Base-by-base conservation (phyloP, 2,113 vertebrate genomes). In the Turnix velox region DNA sequence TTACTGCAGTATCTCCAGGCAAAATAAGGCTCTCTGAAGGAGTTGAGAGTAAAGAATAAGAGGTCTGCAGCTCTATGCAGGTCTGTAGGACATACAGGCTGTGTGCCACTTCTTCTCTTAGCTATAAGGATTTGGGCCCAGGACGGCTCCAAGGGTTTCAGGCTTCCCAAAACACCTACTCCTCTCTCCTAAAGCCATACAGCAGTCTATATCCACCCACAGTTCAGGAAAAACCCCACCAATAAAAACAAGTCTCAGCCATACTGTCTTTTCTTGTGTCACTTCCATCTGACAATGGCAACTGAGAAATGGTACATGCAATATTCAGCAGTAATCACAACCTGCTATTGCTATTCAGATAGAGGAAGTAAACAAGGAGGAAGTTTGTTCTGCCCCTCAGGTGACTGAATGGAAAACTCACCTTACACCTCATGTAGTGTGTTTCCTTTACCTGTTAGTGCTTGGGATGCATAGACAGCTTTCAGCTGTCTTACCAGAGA, bases 341-440 rank as follows among this genome's bases (percentile, higher is more conserved):
- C n/a, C 37, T 90, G 13, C 3, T 18, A 8, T 30, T 88, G 24
- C 52, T 88, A 27, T 74, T 77, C 51, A 55, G 42, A 57, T 20
- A 87, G 18, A 37, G 8, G 46, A 79, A 42, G 11, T 40, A 19
- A 28, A 35, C 35, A 66, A 12, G 24, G 10, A 69, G 9, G 33
- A 88, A 77, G 20, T 31, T 52, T 75, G 39, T 51, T 22, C 27
- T 74, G 40, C 45, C 13, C 27, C 4, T 74, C 22, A 31, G 8
- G 30, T 40, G 58, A 18, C 22, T 59, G 43, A 49, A 80, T 31
- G 16, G 37, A 86, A 89, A 90, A 61, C 8, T 7, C n/a, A 74
- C 14, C 43, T 31, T 59, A 51, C 4, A 59, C 14, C 25, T 74
- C 7, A 0, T 16, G 6, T 7, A 71, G 18, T 2, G 0, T 24